Percentiles rank a stretch among this genome's conserved stretches.
Evolutionary conservation across 2,888 invertebrate species (phyloP).

Genomic region (Harpagoxenus sublaevis): DNA sequence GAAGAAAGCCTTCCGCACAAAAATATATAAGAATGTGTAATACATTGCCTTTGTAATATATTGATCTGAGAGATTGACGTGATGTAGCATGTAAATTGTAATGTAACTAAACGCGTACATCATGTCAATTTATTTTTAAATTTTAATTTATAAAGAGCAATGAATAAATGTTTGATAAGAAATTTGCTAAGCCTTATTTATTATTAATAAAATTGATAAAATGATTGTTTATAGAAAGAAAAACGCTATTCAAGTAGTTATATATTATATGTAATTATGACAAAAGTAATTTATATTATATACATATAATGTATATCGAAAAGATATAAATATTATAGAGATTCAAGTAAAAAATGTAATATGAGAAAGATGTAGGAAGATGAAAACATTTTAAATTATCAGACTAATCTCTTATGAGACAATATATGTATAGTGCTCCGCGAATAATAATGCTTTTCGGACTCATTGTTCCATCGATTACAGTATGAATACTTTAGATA

Average conservation of each 20-base stretch:
- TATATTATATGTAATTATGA: neutral
- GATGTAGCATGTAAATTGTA: neutral
- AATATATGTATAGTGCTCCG: neutral
- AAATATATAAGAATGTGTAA: slow-evolving; percentile 19
- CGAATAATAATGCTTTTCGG: neutral
- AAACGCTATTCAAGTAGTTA: neutral
- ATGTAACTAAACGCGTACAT: neutral
- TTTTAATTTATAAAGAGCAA: neutral
- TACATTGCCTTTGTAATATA: neutral
- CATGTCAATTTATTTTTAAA: neutral
- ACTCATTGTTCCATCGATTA: neutral
- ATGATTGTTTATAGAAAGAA: neutral
- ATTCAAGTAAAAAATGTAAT: neutral
- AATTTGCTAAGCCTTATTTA: neutral
- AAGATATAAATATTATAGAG: slow-evolving; percentile 2
- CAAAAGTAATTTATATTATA: neutral
- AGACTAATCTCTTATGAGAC: neutral
- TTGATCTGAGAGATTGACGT: neutral
- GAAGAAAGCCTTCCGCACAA: slow-evolving; percentile 13
- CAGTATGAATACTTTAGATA: neutral
- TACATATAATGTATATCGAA: too few relatives aligned
- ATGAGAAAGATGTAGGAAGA: too few relatives aligned
- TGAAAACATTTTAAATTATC: neutral
- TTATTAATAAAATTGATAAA: neutral
- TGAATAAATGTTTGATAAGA: neutral